phyloP scores from a whole-genome alignment of 2,888 invertebrate species.

The Heteromyza rotundicornis region DNA sequence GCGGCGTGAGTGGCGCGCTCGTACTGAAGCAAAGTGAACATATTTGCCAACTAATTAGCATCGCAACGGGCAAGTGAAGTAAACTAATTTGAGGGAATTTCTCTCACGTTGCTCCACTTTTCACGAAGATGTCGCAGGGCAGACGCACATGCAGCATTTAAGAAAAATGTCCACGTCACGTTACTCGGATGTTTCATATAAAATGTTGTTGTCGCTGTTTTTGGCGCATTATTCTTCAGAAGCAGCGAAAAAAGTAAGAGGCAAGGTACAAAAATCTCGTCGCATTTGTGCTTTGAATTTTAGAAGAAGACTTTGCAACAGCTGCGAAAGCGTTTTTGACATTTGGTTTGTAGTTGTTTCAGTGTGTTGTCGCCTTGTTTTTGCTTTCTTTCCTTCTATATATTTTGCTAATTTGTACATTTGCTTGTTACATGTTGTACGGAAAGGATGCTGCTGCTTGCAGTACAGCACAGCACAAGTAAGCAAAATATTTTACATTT shows the following conservation, averaged over 20 bases:
- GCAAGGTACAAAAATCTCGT: neutral
- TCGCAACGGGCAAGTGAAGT: constrained; percentile 28
- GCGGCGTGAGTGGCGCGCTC: neutral
- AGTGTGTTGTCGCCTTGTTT: neutral
- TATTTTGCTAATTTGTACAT: neutral
- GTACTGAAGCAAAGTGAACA: neutral
- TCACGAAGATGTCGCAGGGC: neutral
- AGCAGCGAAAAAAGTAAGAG: constrained; percentile 3
- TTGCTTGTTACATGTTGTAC: neutral
- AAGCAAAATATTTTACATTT: neutral
- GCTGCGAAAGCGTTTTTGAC: neutral
- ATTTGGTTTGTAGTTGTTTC: neutral
- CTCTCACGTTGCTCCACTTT: constrained; percentile 25
- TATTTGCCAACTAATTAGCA: constrained; percentile 1
- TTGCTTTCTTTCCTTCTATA: neutral
- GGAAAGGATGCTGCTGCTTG: neutral
- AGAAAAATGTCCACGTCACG: constrained; percentile 18
- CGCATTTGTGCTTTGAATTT: neutral
- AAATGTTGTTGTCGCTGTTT: neutral
- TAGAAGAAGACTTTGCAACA: neutral
- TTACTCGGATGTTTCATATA: constrained; percentile 22
- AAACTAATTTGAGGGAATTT: constrained; percentile 52
- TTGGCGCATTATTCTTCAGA: neutral
- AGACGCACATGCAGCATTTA: constrained; percentile 5
- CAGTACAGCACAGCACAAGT: neutral